Percentiles rank a stretch among this genome's conserved stretches.
phyloP scores from a whole-genome alignment of 1,140 invertebrate species.

The Olivierus martensii region DNA sequence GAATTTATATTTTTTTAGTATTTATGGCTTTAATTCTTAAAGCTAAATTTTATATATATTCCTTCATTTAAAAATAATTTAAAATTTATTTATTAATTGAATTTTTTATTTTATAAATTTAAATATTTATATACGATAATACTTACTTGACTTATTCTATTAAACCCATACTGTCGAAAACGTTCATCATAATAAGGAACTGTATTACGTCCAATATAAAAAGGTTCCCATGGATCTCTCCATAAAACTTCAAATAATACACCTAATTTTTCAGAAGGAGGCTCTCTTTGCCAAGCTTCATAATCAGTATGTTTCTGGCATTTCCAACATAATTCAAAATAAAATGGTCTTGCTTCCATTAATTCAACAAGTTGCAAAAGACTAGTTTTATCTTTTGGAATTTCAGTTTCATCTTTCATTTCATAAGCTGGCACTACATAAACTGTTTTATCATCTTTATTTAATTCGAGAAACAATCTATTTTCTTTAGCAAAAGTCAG shows the following conservation, averaged over 20 bases:
- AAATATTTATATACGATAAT: background rate
- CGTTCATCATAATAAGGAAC: slow-evolving; percentile 45
- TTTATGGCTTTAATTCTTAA: no score
- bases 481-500: slow-evolving; percentile 26
- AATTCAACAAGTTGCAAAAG: slow-evolving; percentile 32
- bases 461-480: slow-evolving; percentile 17
- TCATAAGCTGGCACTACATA: slow-evolving; percentile 47
- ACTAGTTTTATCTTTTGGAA: slow-evolving; percentile 33
- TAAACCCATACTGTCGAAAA: slow-evolving; percentile 48
- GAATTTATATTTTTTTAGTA: no score
- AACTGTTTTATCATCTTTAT: slow-evolving; percentile 31
- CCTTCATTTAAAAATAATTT: no score
- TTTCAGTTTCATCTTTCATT: slow-evolving; percentile 19
- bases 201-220: slow-evolving; percentile 39
- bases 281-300: slow-evolving; percentile 37
- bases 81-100: no score
- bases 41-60: no score
- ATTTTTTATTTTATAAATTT: no score
- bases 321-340: slow-evolving; percentile 41
- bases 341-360: slow-evolving; percentile 38
- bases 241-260: slow-evolving; percentile 35
- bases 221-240: slow-evolving; percentile 46
- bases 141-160: slow-evolving; percentile 44
- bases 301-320: slow-evolving; percentile 45
- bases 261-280: slow-evolving; percentile 17